phyloP scores from a whole-genome alignment of 2,797 vertebrate genomes.

The Trematomus bernacchii region DNA sequence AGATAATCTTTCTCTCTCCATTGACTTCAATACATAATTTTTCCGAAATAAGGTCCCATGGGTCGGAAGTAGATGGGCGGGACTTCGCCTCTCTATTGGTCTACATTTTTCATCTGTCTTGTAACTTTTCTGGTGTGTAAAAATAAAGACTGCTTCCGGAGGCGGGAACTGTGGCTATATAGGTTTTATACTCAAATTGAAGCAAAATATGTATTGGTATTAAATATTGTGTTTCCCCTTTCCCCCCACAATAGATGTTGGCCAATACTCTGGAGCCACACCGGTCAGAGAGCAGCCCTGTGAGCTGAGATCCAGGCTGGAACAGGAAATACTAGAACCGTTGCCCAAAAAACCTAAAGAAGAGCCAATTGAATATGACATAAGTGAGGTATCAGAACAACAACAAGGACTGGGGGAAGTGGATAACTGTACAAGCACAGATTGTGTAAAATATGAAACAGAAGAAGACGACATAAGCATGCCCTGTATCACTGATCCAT shows the following conservation, averaged over 20 bases:
- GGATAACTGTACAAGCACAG: neutral
- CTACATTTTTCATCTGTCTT: neutral
- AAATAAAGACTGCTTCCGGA: neutral
- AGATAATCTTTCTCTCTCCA: no score
- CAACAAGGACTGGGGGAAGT: neutral
- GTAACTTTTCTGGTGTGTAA: neutral
- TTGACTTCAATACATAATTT: no score
- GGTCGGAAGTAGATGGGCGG: no score
- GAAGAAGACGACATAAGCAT: conserved; percentile 12
- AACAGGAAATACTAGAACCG: neutral
- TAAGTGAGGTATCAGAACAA: conserved; percentile 11
- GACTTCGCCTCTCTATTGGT: neutral
- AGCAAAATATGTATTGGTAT: neutral
- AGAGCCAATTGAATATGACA: conserved; percentile 43
- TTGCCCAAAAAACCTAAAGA: conserved; percentile 33
- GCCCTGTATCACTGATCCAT: neutral
- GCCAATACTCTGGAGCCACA: neutral
- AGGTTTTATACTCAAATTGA: neutral
- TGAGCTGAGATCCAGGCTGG: neutral
- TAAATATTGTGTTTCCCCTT: neutral
- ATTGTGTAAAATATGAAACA: conserved; percentile 45
- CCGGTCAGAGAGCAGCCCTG: neutral
- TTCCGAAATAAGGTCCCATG: no score
- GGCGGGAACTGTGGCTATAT: neutral
- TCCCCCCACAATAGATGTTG: conserved; percentile 29